phyloP scores from a whole-genome alignment of 2,888 invertebrate genomes.

The Tenthredo livida region DNA sequence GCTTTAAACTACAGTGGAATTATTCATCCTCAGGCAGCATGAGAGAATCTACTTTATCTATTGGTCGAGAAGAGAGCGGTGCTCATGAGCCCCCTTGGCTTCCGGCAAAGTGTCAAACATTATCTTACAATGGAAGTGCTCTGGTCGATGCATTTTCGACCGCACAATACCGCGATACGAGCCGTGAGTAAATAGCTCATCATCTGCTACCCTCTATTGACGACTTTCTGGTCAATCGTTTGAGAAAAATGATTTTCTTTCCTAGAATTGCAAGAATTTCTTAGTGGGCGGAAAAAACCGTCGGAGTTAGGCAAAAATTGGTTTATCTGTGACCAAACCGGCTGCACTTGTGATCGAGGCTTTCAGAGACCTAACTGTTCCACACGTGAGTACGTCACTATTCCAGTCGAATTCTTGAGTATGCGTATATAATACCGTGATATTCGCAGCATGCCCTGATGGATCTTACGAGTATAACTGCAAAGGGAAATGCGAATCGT shows the following conservation, averaged over 20 bases:
- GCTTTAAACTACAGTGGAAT: neutral
- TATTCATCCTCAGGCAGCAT: slow-evolving; percentile 55
- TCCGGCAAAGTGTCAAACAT: slow-evolving; percentile 63
- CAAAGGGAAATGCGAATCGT: slow-evolving; percentile 63
- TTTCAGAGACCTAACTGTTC: slow-evolving; percentile 56
- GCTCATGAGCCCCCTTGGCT: slow-evolving; percentile 57
- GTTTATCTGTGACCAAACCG: slow-evolving; percentile 59
- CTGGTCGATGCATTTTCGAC: slow-evolving; percentile 44
- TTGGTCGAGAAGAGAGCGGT: slow-evolving; percentile 52
- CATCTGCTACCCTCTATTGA: neutral
- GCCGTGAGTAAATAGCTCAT: neutral
- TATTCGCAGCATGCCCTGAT: slow-evolving; percentile 59
- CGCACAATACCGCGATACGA: neutral
- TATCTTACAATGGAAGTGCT: slow-evolving; percentile 58
- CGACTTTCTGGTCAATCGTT: neutral
- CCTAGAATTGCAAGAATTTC: neutral
- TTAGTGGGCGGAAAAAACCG: neutral
- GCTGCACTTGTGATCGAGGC: slow-evolving; percentile 64
- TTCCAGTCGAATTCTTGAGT: neutral
- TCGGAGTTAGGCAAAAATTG: neutral
- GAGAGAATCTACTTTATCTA: slow-evolving; percentile 55
- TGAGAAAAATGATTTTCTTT: neutral
- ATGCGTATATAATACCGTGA: neutral
- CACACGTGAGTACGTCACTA: slow-evolving; percentile 56
- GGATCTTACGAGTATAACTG: slow-evolving; percentile 67